Conservation (phyloP, 1,140 invertebrate genomes). For the Cryptotermes secundus region DNA sequence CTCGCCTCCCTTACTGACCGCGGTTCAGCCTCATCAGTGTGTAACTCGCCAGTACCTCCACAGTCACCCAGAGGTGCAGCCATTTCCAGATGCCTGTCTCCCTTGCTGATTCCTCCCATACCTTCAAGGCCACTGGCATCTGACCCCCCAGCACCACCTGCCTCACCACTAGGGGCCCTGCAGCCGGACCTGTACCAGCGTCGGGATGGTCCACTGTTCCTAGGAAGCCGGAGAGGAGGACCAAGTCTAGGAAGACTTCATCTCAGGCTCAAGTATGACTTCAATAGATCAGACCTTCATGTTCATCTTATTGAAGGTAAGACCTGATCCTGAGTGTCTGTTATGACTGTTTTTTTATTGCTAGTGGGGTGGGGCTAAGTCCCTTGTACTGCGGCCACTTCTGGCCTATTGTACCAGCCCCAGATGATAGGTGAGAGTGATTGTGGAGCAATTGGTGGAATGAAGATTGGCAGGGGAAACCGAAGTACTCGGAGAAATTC, state of each 20-base stretch:
- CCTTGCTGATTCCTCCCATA: constrained; percentile 40
- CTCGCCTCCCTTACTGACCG: constrained; percentile 54
- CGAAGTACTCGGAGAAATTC: too few species aligned
- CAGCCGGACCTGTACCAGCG: constrained; percentile 82
- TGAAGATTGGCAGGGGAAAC: too few species aligned
- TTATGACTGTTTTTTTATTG: too few species aligned
- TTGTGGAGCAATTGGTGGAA: too few species aligned
- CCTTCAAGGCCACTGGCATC: constrained; percentile 22
- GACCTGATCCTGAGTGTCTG: neutral
- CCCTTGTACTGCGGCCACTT: too few species aligned
- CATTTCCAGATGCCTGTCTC: constrained; percentile 37
- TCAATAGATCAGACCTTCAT: constrained; percentile 82
- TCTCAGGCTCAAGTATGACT: constrained; percentile 84
- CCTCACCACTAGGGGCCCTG: constrained; percentile 77
- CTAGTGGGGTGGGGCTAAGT: too few species aligned
- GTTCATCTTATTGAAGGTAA: constrained; percentile 86
- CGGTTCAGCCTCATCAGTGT: neutral
- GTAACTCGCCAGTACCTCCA: constrained; percentile 43
- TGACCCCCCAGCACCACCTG: constrained; percentile 51
- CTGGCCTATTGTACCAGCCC: too few species aligned
- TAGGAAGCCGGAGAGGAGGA: constrained; percentile 58
- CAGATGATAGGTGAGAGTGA: too few species aligned
- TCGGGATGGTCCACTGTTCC: constrained; percentile 69
- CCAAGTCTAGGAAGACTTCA: constrained; percentile 75
- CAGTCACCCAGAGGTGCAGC: neutral